Conservation (phyloP, 2,888 invertebrate genomes). For the Osmoderma eremita region DNA sequence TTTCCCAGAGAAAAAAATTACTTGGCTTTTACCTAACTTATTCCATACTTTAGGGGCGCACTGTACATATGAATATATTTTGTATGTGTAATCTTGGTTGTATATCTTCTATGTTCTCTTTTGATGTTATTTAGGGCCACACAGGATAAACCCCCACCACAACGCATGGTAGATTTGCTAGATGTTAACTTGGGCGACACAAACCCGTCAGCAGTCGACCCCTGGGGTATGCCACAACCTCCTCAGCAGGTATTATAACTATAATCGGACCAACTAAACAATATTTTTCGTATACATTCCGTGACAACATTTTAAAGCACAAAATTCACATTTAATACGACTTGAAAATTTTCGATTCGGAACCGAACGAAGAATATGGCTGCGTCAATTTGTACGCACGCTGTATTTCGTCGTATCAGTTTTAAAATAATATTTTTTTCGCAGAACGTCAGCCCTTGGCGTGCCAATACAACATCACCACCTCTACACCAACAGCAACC, state of each 20-base stretch:
- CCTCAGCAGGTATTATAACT: constrained; percentile 73
- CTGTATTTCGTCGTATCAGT: background rate
- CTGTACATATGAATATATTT: too few relatives aligned
- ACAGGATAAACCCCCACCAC: constrained; percentile 44
- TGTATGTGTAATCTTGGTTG: constrained; percentile 13
- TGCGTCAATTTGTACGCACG: background rate
- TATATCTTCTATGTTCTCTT: too few relatives aligned
- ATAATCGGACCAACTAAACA: too few relatives aligned
- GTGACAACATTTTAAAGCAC: too few relatives aligned
- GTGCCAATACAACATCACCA: constrained; percentile 63
- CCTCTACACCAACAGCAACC: constrained; percentile 51
- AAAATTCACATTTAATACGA: too few relatives aligned
- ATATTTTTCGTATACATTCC: too few relatives aligned
- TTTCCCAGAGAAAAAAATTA: too few relatives aligned
- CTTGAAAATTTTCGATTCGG: too few relatives aligned
- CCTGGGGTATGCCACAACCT: constrained; percentile 76
- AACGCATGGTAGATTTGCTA: constrained; percentile 82
- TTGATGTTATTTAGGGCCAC: constrained; percentile 52
- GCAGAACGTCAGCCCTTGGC: constrained; percentile 72
- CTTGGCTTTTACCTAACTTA: too few relatives aligned
- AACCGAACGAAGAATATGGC: too few relatives aligned
- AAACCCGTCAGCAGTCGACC: constrained; percentile 70
- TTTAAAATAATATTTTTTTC: background rate
- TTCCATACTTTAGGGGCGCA: too few relatives aligned
- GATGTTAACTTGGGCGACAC: constrained; percentile 79